Evolutionary conservation across 2,113 vertebrate species (phyloP), one percentile per base, ranked within the genome.

Genomic region (Oreocharis arfaki): DNA sequence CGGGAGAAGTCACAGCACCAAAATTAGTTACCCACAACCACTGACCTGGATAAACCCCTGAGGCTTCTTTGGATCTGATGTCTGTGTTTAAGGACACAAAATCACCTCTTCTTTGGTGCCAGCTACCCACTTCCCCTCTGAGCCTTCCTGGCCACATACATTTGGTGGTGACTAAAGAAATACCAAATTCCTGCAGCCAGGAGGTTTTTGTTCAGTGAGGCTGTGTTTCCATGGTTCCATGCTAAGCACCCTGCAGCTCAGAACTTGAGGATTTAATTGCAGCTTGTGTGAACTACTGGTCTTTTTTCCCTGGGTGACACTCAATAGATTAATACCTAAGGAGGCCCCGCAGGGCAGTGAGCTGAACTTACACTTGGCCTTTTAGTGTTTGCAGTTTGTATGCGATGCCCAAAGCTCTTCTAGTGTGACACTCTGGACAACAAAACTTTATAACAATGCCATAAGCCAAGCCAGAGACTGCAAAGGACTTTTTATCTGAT

Each of bases 291-390:
- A 95, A n/a, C 79, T 67, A 84, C 42, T 44, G 60, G 16, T 56
- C 75, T 80, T 70, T 78, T 59, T 67, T 76, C 37, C 53, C 49
- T 53, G 68, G 68, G 30, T 90, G 80, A 81, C 76, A 89, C 57
- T 87, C 86, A 67, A 57, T 32, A 84, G 86, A 90, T 95, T 73
- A 94, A 87, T 78, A 95, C 39, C 64, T 75, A 90, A 82, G 49
- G 37, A 88, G 64, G 65, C 69, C 73, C 90, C 57, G 75, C 53
- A 89, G 52, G 21, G 49, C 73, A 92, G 35, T 22, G 24, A 92
- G 86, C 47, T 84, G 92, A 90, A 95, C 92, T 93, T 95, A 86
- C 60, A 53, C 88, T 87, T 71, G 79, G 90, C 67, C 60, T 93
- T 96, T 93, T 39, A 94, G 52, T 78, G 52, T 84, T 94, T 89